Evolutionary conservation across 1,140 invertebrate species (phyloP).

Genomic region (Capitella teleta): DNA sequence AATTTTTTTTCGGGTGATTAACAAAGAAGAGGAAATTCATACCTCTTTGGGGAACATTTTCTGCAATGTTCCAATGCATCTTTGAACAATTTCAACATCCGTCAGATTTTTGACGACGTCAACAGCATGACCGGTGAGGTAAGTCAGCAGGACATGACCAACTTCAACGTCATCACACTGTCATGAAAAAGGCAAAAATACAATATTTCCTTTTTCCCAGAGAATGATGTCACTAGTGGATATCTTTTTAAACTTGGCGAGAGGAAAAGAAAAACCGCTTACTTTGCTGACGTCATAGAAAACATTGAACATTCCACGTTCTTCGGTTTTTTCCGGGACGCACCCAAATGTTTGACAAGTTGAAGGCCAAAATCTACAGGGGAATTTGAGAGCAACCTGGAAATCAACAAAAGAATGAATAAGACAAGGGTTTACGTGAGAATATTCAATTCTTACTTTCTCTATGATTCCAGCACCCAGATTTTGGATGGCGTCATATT

Average conservation of each 20-base stretch:
- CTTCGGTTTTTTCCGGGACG: constrained; percentile 4
- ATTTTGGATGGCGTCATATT: constrained; percentile 31
- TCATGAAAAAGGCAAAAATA: no score
- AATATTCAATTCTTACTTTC: no score
- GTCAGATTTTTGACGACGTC: constrained; percentile 4
- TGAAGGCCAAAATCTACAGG: constrained; percentile 5
- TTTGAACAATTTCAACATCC: constrained; percentile 8
- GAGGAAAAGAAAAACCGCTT: not conserved
- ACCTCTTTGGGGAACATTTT: constrained; percentile 13
- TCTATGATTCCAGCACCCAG: constrained; percentile 44
- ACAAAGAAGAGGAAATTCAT: not conserved
- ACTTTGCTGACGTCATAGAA: constrained; percentile 8
- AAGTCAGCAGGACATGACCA: constrained; percentile 4
- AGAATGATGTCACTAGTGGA: no score
- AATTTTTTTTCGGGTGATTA: not conserved
- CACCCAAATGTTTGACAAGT: constrained; percentile 9
- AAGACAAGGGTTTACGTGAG: no score
- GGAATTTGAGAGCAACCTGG: constrained; percentile 9
- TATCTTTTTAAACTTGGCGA: not conserved
- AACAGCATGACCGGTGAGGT: constrained; percentile 5
- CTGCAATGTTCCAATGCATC: constrained; percentile 3
- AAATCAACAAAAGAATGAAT: not conserved
- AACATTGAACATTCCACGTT: constrained; percentile 9
- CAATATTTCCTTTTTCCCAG: no score
- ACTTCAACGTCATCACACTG: no score